Base-by-base conservation (phyloP, 1,140 invertebrate genomes). In the Caenorhabditis remanei region DNA sequence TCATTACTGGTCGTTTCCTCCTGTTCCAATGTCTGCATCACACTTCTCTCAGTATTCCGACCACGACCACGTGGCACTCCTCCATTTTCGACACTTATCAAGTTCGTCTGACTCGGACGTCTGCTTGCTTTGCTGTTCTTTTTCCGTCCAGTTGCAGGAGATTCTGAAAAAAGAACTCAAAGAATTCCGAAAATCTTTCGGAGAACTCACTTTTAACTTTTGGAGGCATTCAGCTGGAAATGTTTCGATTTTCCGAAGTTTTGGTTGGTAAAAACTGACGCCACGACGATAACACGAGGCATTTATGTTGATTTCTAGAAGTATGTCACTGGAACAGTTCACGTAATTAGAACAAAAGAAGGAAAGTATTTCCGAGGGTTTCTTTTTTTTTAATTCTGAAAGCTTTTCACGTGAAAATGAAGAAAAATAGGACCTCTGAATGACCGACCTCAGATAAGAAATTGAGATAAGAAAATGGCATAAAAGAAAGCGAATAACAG, bases 171-270 rank as follows among this genome's bases (percentile, higher is more conserved):
- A 63, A 63, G 32, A 2, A 32, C 2, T n/a, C 56, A 21, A 19
- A 43, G 43, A 24, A 16, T 43, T 19, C 4, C 3, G 40, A 21
- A 1, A 43, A 43, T 71, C 19, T 13, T 4, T 5, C 16, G 21
- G 0, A 9, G 5, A 43, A 43, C 65, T 19, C 19, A 71, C 65
- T 71, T 71, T 71, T 71, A 16, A 41, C 13, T 71, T 71, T 71
- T 43, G 65, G 65, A 7, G 65, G 65, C 65, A 71, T 71, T 63
- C 19, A 58, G 61, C 24, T 58, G 56, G n/a, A n/a, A n/a, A 58
- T 13, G 0, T 53, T 53, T 53, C 4, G 50, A 53, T 53, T 14
- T 14, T 16, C 16, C 16, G 50, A 16, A 53, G 11, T 53, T 53
- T 14, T 14, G 50, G 11, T 53, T 53, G 5, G 50, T 14, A 53